Evolutionary conservation across 2,888 invertebrate species (phyloP), one percentile per base, ranked within the genome.

Genomic region (Neria commutata): DNA sequence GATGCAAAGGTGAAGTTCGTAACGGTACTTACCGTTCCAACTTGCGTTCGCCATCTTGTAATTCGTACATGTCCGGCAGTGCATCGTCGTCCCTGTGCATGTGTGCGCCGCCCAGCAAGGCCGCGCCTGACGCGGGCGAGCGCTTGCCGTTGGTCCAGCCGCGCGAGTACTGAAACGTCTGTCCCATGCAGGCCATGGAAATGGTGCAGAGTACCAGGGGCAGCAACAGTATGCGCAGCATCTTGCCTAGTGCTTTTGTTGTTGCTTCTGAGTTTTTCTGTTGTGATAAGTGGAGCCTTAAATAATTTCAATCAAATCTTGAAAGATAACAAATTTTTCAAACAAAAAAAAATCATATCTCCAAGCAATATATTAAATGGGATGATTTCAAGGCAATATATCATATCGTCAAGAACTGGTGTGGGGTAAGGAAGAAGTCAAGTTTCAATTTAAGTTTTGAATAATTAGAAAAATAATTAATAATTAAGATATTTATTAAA

Each of bases 121-220:
- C 47, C 2, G 70, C 34, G 4, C 64, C 25, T 2, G 40, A 1
- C 14, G 33, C 16, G 11, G 42, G 67, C n/a, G 75, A 70, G 1
- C 88, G 80, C 70, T 89, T 89, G 21, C 91, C 91, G 72, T 89
- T 90, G 62, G 89, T 90, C 91, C 91, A 91, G 4, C 91, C 91
- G 0, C 88, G 83, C 40, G 90, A 91, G 79, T 91, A 91, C 72
- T 91, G 90, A 82, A 90, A 91, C 5, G 89, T 90, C 81, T 91
- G 91, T 1, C 86, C 86, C 75, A 78, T 78, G 64, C 79, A 80
- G 1, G 67, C 72, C 71, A 77, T 77, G 19, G 75, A 74, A 33
- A 78, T 59, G 0, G 73, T 70, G 59, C 74, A 72, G 21, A 77
- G 63, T 45, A 77, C 66, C 37, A 77, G 66, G 2, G 73, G 73